Percentiles rank a stretch among this genome's conserved stretches.
Evolutionary conservation across 2,888 invertebrate species (phyloP).

Genomic region (Eledone cirrhosa): DNA sequence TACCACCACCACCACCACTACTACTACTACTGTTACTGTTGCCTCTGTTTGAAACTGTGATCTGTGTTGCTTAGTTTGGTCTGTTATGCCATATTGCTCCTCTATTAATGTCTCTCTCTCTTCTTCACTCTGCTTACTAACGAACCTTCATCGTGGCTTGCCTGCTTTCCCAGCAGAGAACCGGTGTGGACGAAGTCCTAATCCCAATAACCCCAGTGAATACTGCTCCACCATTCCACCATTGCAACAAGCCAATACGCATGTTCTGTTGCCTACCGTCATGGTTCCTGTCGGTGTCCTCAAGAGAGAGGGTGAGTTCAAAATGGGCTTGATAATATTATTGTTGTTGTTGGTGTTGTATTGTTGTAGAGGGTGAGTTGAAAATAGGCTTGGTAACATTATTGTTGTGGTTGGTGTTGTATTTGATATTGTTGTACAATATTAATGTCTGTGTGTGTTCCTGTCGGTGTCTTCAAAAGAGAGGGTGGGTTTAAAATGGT

Average conservation of each 20-base stretch:
- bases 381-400: background rate
- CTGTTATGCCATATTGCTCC: conserved; percentile 8
- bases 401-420: background rate
- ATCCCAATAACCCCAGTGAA: conserved; percentile 87
- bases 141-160: conserved; percentile 28
- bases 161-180: conserved; percentile 37
- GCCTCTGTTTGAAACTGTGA: background rate
- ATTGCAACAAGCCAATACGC: conserved; percentile 74
- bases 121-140: background rate
- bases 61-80: conserved; percentile 13
- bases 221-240: conserved; percentile 86
- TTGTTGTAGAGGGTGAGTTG: background rate
- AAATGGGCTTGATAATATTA: background rate
- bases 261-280: conserved; percentile 75
- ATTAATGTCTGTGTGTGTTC: no score
- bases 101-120: background rate
- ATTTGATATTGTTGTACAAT: background rate
- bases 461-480: no score
- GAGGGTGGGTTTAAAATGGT: no score
- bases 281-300: conserved; percentile 86
- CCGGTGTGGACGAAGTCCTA: conserved; percentile 68
- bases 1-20: no score
- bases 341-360: background rate
- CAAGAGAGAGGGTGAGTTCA: conserved; percentile 74
- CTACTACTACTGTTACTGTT: background rate